Evolutionary conservation across 2,888 invertebrate genomes (phyloP), one percentile per base, ranked within the genome.

Genomic region (Phengaris alcon): DNA sequence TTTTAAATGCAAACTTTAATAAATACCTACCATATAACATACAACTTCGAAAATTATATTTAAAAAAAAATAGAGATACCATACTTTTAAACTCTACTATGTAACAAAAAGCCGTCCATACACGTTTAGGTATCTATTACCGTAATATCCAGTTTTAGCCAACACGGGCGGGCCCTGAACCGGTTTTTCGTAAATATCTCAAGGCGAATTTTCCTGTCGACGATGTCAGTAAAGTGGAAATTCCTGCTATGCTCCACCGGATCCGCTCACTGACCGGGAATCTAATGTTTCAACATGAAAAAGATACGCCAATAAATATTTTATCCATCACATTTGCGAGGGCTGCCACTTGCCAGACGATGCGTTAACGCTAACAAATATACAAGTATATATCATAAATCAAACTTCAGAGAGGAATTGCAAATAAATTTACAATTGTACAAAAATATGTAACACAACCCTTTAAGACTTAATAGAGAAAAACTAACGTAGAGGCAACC

Each of bases 171-270:
- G 7, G 64, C 64, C 35, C 64, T 64, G 48, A 69, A 48, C 46
- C 46, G 46, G 72, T 52, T 68, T 72, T 77, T 77, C 77, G 79
- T 78, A 76, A 78, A 78, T 79, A 77, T 79, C 77, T 79, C 79
- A 82, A 80, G 80, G 82, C 78, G 81, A 84, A 86, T 84, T 85
- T 86, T 83, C 82, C 81, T 81, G 80, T 81, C 80, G 77, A 81
- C 81, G 83, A 82, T 82, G 83, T 84, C 82, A 80, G 83, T 83
- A 85, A 85, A 88, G 88, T 86, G 84, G 85, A 88, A 89, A 90
- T 90, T 87, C 88, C 85, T 84, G 82, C 81, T 82, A 82, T 82
- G 83, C 81, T 84, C 81, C 82, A 82, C 82, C 81, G 83, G 82
- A 79, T 82, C 81, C 83, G 82, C 79, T 84, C 83, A 81, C 84